Evolutionary conservation across 1,140 invertebrate species (phyloP).

Genomic region (Lysiphlebus fabarum): DNA sequence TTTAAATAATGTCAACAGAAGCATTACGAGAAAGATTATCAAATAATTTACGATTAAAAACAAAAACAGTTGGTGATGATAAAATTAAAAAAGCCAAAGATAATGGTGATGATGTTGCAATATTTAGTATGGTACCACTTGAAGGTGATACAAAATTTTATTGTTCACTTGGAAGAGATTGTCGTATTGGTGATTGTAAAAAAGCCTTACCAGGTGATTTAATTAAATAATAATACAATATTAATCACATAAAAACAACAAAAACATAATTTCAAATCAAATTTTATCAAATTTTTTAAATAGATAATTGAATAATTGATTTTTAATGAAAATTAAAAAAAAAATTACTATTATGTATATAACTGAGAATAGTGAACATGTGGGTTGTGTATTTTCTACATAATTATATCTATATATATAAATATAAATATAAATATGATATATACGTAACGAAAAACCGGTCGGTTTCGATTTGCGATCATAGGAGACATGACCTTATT

Average conservation of each 20-base stretch:
- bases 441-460: constrained; percentile 22
- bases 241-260: not conserved
- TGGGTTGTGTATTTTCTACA: too few species aligned
- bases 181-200: constrained; percentile 71
- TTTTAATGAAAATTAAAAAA: too few species aligned
- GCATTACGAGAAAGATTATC: constrained; percentile 74
- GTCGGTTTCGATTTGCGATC: constrained; percentile 19
- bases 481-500: constrained; percentile 34
- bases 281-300: too few species aligned
- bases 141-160: constrained; percentile 72
- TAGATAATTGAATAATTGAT: too few species aligned
- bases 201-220: constrained; percentile 72
- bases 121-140: constrained; percentile 75
- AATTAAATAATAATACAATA: not conserved
- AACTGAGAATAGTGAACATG: not conserved
- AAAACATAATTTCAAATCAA: constrained; percentile 7
- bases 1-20: too few species aligned
- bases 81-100: constrained; percentile 63
- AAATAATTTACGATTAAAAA: constrained; percentile 64
- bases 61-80: constrained; percentile 64
- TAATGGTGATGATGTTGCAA: constrained; percentile 79
- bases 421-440: not conserved
- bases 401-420: too few species aligned
- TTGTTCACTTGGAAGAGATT: constrained; percentile 70
- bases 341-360: not conserved